Evolutionary conservation across 2,888 invertebrate genomes (phyloP).

Genomic region (Philereme transversata): DNA sequence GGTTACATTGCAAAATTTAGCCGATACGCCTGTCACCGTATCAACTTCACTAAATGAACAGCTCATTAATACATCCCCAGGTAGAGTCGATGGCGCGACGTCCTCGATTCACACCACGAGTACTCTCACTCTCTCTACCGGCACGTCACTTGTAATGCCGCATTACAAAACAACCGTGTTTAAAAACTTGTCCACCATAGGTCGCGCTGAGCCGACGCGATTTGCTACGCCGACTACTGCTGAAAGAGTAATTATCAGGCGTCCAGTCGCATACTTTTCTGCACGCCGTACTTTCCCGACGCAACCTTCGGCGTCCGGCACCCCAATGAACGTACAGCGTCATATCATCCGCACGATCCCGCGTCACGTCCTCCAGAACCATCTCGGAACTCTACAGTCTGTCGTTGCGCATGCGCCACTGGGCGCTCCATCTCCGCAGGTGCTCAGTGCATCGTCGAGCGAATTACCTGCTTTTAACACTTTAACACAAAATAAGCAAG

Average conservation of each 20-base stretch:
- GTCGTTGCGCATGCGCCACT: not conserved
- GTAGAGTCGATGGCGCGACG: not conserved
- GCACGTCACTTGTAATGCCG: slow-evolving; percentile 27
- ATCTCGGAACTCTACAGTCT: slow-evolving; percentile 6
- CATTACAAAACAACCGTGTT: slow-evolving; percentile 35
- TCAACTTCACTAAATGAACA: slow-evolving; percentile 5
- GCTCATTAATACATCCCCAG: slow-evolving; percentile 5
- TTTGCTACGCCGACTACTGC: slow-evolving; percentile 15
- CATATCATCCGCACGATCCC: slow-evolving; percentile 28
- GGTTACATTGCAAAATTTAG: slow-evolving; percentile 18
- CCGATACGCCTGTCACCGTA: slow-evolving; percentile 20
- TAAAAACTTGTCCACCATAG: slow-evolving; percentile 27
- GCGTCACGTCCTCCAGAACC: slow-evolving; percentile 20
- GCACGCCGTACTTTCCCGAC: slow-evolving; percentile 26
- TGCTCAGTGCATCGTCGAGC: slow-evolving; percentile 18
- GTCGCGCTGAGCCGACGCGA: slow-evolving; percentile 18
- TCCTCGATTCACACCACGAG: slow-evolving; percentile 19
- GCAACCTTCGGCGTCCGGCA: not conserved
- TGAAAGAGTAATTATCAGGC: slow-evolving; percentile 26
- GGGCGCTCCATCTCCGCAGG: not conserved
- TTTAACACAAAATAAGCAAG: slow-evolving; percentile 14
- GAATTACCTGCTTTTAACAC: slow-evolving; percentile 7
- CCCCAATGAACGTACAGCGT: slow-evolving; percentile 20
- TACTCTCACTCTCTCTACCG: slow-evolving; percentile 20
- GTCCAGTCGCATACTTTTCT: slow-evolving; percentile 26